Evolutionary conservation across 2,888 invertebrate genomes (phyloP).

Genomic region (Agriopis leucophaearia): DNA sequence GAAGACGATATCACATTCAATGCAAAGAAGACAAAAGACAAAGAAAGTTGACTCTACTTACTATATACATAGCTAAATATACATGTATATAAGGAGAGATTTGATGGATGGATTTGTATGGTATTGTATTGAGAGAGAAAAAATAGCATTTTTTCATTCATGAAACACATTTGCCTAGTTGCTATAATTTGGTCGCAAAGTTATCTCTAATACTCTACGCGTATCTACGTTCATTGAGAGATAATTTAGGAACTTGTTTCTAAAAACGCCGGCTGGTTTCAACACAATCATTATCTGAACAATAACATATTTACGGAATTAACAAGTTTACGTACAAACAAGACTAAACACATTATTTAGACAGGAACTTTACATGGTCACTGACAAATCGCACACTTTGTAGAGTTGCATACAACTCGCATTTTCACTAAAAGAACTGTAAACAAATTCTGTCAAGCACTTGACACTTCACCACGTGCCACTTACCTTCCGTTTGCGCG

Average conservation of each 20-base stretch:
- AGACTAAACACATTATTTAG: background rate
- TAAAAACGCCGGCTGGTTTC: background rate
- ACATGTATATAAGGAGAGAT: too few relatives aligned
- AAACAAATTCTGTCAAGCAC: conserved; percentile 41
- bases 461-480: conserved; percentile 31
- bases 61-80: too few relatives aligned
- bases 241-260: background rate
- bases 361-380: conserved; percentile 9
- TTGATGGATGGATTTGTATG: too few relatives aligned
- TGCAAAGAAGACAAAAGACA: too few relatives aligned
- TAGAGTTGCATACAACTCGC: background rate
- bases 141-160: background rate
- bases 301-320: background rate
- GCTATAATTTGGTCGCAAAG: background rate
- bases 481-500: conserved; percentile 84
- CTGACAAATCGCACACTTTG: conserved; percentile 3
- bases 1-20: too few relatives aligned
- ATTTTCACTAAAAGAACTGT: conserved; percentile 22
- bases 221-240: conserved; percentile 2
- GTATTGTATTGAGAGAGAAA: background rate
- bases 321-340: background rate
- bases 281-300: background rate
- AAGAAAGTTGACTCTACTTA: too few relatives aligned
- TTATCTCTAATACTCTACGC: conserved; percentile 1
- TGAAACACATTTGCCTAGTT: background rate